These are phyloP conservation scores for Drosophila dives DNA, from an alignment of 2,888 invertebrate genomes.

Conservation along the genomic window DNA sequence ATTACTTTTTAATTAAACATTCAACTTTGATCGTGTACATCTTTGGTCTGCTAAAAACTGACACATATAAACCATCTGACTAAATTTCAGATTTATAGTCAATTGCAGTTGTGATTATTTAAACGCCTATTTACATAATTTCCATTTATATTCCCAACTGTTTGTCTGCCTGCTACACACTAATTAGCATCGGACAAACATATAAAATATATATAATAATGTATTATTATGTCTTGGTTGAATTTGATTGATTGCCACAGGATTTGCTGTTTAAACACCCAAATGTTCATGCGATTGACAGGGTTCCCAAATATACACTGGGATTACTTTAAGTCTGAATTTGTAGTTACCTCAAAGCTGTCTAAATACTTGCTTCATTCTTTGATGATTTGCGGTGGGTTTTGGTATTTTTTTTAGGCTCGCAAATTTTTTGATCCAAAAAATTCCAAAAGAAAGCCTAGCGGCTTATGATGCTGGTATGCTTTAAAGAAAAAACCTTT, in stretches of 20 bases:
- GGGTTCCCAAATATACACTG: conserved; percentile 2
- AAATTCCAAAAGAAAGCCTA: conserved; percentile 10
- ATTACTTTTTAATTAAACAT: conserved; percentile 21
- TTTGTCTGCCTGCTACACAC: conserved; percentile 9
- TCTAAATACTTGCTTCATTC: conserved; percentile 18
- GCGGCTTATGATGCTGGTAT: conserved; percentile 20
- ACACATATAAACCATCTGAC: conserved; percentile 19
- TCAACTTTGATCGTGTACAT: background rate
- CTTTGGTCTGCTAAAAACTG: background rate
- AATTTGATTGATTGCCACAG: conserved; percentile 27
- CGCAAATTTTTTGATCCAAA: conserved; percentile 1
- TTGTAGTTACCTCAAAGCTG: conserved; percentile 1
- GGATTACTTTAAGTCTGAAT: background rate
- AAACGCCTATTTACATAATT: conserved; percentile 54
- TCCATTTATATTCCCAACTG: conserved; percentile 18
- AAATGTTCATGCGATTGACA: conserved; percentile 1
- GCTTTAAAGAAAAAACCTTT: background rate
- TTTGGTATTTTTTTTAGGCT: background rate
- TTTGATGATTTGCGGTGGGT: conserved; percentile 19
- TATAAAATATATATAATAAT: background rate
- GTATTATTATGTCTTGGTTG: background rate
- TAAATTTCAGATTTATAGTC: conserved; percentile 17
- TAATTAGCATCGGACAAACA: conserved; percentile 37
- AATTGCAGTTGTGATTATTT: conserved; percentile 30
- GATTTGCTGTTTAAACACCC: conserved; percentile 2